A percentile compares a stretch with the other conserved stretches of the same genome.
Evolutionary conservation across 2,888 invertebrate species (phyloP).

Genomic region (Nomada hirtipes): DNA sequence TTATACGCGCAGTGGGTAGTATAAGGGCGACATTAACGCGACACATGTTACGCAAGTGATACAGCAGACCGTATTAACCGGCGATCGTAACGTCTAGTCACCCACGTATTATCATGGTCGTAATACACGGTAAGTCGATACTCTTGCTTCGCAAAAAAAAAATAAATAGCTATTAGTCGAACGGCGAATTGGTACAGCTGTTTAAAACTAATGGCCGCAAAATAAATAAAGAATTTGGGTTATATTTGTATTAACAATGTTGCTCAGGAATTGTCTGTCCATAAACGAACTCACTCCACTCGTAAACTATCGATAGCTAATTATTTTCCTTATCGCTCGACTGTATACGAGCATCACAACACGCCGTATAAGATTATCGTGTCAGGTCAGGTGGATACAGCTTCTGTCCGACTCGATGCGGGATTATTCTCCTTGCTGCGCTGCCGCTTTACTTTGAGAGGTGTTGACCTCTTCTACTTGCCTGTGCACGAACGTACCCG

Average conservation of each 20-base stretch:
- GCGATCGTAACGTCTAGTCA: slow-evolving; percentile 48
- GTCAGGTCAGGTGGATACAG: slow-evolving; percentile 3
- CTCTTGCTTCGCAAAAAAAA: slow-evolving; percentile 5
- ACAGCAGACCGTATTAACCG: slow-evolving; percentile 8
- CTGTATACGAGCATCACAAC: background rate
- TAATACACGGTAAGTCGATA: slow-evolving; percentile 34
- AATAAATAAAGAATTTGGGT: no score
- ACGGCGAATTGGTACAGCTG: no score
- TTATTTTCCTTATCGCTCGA: no score
- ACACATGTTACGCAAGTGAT: slow-evolving; percentile 46
- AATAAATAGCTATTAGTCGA: background rate
- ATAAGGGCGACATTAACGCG: slow-evolving; percentile 43
- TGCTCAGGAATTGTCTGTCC: no score
- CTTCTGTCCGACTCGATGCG: slow-evolving; percentile 6
- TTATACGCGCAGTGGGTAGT: slow-evolving; percentile 26
- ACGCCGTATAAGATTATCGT: background rate
- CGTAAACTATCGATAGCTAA: no score
- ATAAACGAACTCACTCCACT: no score
- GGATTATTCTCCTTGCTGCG: slow-evolving; percentile 17
- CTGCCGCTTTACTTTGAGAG: slow-evolving; percentile 17
- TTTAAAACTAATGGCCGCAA: no score
- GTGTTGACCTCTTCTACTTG: slow-evolving; percentile 30
- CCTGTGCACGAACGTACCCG: background rate
- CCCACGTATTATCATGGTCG: slow-evolving; percentile 45
- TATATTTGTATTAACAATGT: no score